Evolutionary conservation across 2,888 invertebrate species (phyloP).

Genomic region (Agrilus biguttatus): DNA sequence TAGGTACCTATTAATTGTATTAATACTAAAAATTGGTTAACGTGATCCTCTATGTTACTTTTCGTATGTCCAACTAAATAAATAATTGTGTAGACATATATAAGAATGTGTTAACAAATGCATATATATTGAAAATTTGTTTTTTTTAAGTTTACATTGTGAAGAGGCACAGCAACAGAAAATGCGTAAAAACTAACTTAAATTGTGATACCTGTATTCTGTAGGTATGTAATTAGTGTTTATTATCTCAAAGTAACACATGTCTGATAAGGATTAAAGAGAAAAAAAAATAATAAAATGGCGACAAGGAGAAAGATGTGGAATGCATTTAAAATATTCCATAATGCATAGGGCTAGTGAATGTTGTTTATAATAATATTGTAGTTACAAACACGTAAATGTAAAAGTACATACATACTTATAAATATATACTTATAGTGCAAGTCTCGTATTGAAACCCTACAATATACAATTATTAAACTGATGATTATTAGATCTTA

Average conservation of each 20-base stretch:
- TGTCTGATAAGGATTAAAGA: constrained; percentile 7
- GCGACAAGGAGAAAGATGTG: constrained; percentile 11
- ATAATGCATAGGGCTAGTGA: constrained; percentile 31
- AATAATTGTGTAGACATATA: too few species aligned
- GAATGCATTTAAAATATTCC: constrained; percentile 29
- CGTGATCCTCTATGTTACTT: too few species aligned
- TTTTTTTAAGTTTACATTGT: not conserved
- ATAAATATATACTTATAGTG: constrained; percentile 17
- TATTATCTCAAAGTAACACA: constrained; percentile 4
- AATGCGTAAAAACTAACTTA: constrained; percentile 11
- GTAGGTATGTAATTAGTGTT: constrained; percentile 17
- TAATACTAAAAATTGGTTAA: too few species aligned
- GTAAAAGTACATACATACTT: constrained; percentile 19
- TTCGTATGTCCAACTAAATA: too few species aligned
- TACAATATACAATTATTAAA: constrained; percentile 4
- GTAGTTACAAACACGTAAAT: constrained; percentile 18
- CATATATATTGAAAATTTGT: too few species aligned
- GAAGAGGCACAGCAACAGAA: constrained; percentile 2
- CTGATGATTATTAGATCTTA: constrained; percentile 22
- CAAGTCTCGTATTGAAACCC: constrained; percentile 16
- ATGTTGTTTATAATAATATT: constrained; percentile 27
- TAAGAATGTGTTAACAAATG: too few species aligned
- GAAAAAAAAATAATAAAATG: constrained; percentile 4
- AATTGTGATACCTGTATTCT: constrained; percentile 24
- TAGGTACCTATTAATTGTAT: too few species aligned